Conservation (phyloP, 2,888 invertebrate species). For the Thereva nobilitata region DNA sequence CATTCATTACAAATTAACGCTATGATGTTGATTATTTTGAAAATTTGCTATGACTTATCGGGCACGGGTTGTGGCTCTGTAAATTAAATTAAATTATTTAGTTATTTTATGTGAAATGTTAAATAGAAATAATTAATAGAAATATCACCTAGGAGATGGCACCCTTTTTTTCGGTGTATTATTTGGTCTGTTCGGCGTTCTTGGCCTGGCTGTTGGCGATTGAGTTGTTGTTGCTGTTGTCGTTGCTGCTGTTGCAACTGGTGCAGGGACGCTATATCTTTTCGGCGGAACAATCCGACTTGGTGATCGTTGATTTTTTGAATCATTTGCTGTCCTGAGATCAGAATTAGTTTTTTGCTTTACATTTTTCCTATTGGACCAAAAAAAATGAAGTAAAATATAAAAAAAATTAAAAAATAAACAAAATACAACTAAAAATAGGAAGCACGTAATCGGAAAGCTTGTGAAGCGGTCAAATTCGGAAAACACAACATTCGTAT, state of each 20-base stretch:
- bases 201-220: conserved; percentile 47
- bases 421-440: conserved; percentile 24
- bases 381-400: conserved; percentile 39
- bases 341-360: conserved; percentile 33
- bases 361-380: conserved; percentile 36
- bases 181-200: conserved; percentile 53
- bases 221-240: conserved; percentile 30
- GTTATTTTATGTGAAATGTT: not conserved
- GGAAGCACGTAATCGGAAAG: not conserved
- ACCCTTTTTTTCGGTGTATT: conserved; percentile 55
- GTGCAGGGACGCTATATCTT: conserved; percentile 52
- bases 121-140: not conserved
- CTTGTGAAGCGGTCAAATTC: not conserved
- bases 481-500: too few relatives aligned
- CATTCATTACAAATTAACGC: conserved; percentile 1
- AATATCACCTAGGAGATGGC: conserved; percentile 54
- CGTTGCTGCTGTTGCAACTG: conserved; percentile 37
- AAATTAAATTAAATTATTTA: conserved; percentile 19
- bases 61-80: conserved; percentile 43
- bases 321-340: conserved; percentile 37
- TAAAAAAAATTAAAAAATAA: conserved; percentile 26
- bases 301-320: conserved; percentile 53
- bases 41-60: conserved; percentile 38
- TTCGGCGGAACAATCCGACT: conserved; percentile 58
- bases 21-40: conserved; percentile 11